Percentiles rank a stretch among this genome's conserved stretches.
Conservation (phyloP, 2,888 invertebrate genomes). For the Tanytarsus gracilentus region DNA sequence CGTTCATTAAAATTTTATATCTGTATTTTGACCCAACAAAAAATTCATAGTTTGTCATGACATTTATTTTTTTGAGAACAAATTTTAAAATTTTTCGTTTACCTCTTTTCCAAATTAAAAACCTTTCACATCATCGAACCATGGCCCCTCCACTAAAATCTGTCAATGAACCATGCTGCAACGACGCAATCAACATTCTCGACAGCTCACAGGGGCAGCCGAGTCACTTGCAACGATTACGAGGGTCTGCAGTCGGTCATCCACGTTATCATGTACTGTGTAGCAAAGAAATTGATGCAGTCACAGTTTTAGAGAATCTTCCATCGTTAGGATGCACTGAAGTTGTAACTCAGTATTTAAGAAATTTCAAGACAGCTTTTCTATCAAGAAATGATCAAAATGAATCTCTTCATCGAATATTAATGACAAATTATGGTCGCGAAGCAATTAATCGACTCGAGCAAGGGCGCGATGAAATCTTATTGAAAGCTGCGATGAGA, state of each 20-base stretch:
- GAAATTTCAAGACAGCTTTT: not conserved
- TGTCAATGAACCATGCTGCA: not conserved
- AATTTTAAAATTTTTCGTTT: not conserved
- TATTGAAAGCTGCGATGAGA: not conserved
- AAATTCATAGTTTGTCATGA: no score
- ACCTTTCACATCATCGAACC: not conserved
- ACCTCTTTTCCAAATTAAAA: not conserved
- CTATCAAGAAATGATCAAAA: not conserved
- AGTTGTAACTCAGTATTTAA: not conserved
- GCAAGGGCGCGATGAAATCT: not conserved
- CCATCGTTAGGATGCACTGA: not conserved
- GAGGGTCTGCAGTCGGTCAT: not conserved
- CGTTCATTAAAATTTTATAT: no score
- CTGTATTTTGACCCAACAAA: no score
- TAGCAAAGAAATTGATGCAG: not conserved
- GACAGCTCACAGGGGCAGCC: not conserved
- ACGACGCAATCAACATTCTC: not conserved
- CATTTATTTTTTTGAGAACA: no score
- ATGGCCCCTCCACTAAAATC: no score
- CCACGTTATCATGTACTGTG: not conserved
- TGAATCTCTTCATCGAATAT: not conserved
- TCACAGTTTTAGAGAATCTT: not conserved
- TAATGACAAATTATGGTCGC: not conserved
- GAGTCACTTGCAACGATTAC: not conserved
- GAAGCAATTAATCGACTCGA: not conserved